phyloP scores from a whole-genome alignment of 2,113 vertebrate species.

The Triplophysa siluroides region DNA sequence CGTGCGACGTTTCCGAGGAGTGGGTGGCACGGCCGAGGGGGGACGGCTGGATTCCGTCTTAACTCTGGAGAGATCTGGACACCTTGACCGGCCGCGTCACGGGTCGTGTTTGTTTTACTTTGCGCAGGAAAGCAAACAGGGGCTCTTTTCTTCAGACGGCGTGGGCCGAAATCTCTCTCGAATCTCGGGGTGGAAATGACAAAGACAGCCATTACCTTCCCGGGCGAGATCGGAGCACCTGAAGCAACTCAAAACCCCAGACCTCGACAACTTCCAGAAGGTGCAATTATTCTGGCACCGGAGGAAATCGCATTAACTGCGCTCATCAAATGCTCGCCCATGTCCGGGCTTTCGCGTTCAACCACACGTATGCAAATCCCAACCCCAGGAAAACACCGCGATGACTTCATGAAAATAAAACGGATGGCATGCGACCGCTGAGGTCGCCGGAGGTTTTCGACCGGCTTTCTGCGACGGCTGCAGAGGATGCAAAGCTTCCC shows the following conservation, averaged over 20 bases:
- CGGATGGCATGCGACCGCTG: neutral
- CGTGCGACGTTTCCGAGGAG: slow-evolving; percentile 22
- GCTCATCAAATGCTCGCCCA: slow-evolving; percentile 20
- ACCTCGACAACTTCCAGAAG: slow-evolving; percentile 20
- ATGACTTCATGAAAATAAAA: neutral
- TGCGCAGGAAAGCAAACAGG: slow-evolving; percentile 45
- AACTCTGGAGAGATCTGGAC: slow-evolving; percentile 19
- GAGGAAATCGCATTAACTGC: slow-evolving; percentile 33
- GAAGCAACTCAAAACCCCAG: slow-evolving; percentile 14
- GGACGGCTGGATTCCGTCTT: slow-evolving; percentile 7
- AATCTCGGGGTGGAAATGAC: slow-evolving; percentile 33
- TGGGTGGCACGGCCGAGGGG: slow-evolving; percentile 18
- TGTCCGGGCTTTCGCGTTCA: neutral
- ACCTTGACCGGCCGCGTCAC: slow-evolving; percentile 33
- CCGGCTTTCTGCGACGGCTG: neutral
- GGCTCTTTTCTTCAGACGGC: slow-evolving; percentile 31
- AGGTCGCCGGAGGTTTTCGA: slow-evolving; percentile 1
- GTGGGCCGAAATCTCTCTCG: slow-evolving; percentile 13
- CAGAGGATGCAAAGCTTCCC: slow-evolving; percentile 13
- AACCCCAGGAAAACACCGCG: neutral
- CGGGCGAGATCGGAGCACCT: slow-evolving; percentile 19
- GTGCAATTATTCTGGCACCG: slow-evolving; percentile 8
- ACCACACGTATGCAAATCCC: slow-evolving; percentile 32
- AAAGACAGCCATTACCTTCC: slow-evolving; percentile 13
- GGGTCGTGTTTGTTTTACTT: slow-evolving; percentile 44